These are phyloP conservation scores for Sinopyrophorus schimmeli DNA, from an alignment of 2,888 invertebrate genomes.

Conservation along the genomic window DNA sequence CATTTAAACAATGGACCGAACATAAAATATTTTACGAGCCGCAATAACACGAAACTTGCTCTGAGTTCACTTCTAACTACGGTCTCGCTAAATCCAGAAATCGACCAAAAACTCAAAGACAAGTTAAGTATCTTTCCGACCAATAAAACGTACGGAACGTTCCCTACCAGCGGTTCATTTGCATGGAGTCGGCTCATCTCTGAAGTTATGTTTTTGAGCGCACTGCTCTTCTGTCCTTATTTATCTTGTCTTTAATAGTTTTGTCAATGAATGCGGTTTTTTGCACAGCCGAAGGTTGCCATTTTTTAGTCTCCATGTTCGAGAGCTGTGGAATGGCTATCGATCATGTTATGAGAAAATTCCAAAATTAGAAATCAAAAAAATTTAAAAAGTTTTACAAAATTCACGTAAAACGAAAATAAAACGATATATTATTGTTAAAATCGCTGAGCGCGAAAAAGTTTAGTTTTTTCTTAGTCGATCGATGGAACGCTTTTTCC, in stretches of 20 bases:
- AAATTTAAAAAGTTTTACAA: too few species aligned
- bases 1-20: slow-evolving; percentile 1
- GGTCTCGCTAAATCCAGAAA: slow-evolving; percentile 36
- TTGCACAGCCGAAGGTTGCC: slow-evolving; percentile 6
- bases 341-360: too few species aligned
- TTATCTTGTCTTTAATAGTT: slow-evolving; percentile 17
- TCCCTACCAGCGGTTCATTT: slow-evolving; percentile 31
- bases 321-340: too few species aligned
- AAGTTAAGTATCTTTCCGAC: slow-evolving; percentile 33
- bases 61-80: slow-evolving; percentile 10
- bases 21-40: slow-evolving; percentile 2
- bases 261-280: slow-evolving; percentile 19
- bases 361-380: too few species aligned
- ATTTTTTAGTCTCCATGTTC: too few species aligned
- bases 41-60: slow-evolving; percentile 6
- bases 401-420: too few species aligned
- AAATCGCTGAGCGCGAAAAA: too few species aligned
- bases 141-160: slow-evolving; percentile 30
- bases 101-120: slow-evolving; percentile 34
- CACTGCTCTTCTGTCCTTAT: slow-evolving; percentile 28
- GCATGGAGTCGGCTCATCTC: slow-evolving; percentile 34
- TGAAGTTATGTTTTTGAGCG: slow-evolving; percentile 28
- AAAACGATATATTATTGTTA: too few species aligned
- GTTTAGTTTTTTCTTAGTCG: too few species aligned
- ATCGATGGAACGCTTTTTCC: too few species aligned